Evolutionary conservation across 2,797 vertebrate species (phyloP).

Genomic region (Acanthiza pusilla): DNA sequence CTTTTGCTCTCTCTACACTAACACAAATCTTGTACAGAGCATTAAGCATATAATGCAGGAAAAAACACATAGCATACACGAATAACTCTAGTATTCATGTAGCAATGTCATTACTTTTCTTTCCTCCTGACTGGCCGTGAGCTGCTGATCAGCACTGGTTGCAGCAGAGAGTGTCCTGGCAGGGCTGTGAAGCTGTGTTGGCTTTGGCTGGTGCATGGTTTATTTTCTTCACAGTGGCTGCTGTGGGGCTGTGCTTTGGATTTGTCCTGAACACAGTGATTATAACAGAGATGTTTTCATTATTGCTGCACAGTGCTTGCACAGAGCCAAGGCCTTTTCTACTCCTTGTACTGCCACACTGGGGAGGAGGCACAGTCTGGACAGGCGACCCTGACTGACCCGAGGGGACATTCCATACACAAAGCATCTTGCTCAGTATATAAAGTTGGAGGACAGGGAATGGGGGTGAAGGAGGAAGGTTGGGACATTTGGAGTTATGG

Average conservation of each 20-base stretch:
- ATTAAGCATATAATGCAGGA: neutral
- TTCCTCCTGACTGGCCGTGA: neutral
- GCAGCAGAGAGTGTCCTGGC: neutral
- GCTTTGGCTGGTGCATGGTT: neutral
- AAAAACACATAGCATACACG: neutral
- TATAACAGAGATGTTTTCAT: neutral
- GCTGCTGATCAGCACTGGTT: neutral
- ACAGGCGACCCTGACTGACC: neutral
- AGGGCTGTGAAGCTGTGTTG: neutral
- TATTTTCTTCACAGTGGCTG: neutral
- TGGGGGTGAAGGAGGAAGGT: neutral
- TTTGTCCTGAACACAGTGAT: neutral
- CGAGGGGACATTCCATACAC: neutral
- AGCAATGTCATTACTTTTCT: neutral
- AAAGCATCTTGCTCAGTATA: neutral
- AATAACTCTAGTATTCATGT: neutral
- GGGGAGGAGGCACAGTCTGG: neutral
- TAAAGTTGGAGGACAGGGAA: too few species aligned
- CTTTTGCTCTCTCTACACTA: neutral
- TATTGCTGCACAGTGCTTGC: neutral
- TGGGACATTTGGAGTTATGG: neutral
- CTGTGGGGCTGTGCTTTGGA: neutral
- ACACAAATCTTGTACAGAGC: neutral
- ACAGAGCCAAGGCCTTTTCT: neutral
- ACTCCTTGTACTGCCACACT: accelerated